Base-by-base conservation (phyloP, 2,113 vertebrate genomes). In the Mandrillus leucophaeus region DNA sequence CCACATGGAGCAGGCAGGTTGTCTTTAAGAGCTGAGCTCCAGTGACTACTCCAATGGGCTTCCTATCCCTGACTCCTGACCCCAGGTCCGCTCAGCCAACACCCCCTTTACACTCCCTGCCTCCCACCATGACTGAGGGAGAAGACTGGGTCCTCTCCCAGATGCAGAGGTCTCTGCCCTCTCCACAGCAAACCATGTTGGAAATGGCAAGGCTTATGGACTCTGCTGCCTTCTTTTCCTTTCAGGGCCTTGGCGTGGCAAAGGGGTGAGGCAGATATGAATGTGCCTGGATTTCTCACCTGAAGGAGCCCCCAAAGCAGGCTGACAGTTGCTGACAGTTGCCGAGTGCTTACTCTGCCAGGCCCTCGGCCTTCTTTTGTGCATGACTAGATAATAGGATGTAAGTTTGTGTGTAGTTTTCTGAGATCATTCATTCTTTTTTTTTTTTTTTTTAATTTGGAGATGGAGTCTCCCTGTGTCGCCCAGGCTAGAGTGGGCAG, bases 11-110 rank as follows among this genome's bases (percentile, higher is more conserved):
- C 59, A 80, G 48, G 64, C 25, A 59, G 50, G 59, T 61, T 59
- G 50, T 70, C 81, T 78, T 78, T 83, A 50, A 88, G 93, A 97
- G 35, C 84, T 16, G 48, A 90, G 90, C 73, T 40, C 59, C 73
- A 50, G 57, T 20, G 57, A 30, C 76, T 25, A 30, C 55, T 57
- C 45, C n/a, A 12, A 48, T 80, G 78, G 50, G 25, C 23, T 57
- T 61, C 70, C 61, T 40, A 1, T 18, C 38, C 23, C 30, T 78
- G 86, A 76, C 64, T 84, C 43, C 35, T 18, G 18, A 86, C n/a
- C 30, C 43, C 61, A 75, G 68, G 14, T 17, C 25, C 16, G 12
- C 45, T 75, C 52, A 50, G 81, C 68, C 66, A 22, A 52, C 27
- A 27, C 55, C 6, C 43, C 17, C 18, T 27, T 32, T 38, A 22